phyloP scores from a whole-genome alignment of 2,797 vertebrate species.

The Hylomyscus alleni region DNA sequence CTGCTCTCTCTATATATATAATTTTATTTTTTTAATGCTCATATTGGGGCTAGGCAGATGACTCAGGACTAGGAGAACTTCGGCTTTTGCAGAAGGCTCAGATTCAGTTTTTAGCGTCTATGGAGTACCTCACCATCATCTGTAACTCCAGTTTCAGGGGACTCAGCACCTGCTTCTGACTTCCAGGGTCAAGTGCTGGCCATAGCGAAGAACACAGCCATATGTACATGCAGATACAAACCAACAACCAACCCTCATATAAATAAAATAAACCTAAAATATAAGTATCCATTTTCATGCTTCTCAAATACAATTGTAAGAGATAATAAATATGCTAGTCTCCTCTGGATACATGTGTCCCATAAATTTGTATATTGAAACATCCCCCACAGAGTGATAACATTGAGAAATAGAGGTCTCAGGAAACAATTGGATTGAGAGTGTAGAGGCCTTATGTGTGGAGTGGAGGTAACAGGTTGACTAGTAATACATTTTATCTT shows the following conservation, averaged over 20 bases:
- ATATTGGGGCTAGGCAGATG: neutral
- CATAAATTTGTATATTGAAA: neutral
- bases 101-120: too few species aligned
- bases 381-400: accelerated
- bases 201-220: too few species aligned
- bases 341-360: neutral
- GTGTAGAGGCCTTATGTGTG: too few species aligned
- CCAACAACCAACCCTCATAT: neutral
- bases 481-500: neutral
- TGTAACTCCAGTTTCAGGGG: neutral
- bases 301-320: neutral
- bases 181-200: neutral
- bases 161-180: too few species aligned
- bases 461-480: neutral
- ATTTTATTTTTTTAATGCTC: neutral
- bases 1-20: neutral
- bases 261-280: neutral
- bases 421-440: neutral
- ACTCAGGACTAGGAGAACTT: neutral
- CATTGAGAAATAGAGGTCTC: neutral
- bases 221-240: neutral
- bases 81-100: too few species aligned
- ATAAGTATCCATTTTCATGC: neutral
- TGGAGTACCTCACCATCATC: too few species aligned
- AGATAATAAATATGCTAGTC: neutral